Conservation (phyloP, 2,797 vertebrate species). For the Discoglossus pictus region DNA sequence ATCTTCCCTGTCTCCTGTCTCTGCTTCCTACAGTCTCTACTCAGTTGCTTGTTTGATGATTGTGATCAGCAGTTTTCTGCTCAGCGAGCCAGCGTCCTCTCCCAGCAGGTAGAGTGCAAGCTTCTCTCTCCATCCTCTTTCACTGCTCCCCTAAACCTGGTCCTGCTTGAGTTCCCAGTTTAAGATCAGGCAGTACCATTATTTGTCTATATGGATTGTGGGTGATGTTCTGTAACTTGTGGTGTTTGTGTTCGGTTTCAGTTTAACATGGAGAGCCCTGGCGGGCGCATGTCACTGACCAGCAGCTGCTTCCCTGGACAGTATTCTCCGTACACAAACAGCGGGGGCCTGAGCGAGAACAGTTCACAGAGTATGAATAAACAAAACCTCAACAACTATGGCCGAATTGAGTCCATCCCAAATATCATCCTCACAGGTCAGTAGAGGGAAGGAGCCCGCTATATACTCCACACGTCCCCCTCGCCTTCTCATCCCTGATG, state of each 20-base stretch:
- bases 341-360: slow-evolving; percentile 58
- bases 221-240: background rate
- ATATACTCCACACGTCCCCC: too few relatives aligned
- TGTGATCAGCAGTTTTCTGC: slow-evolving; percentile 68
- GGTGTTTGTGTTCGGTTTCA: slow-evolving; percentile 58
- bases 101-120: slow-evolving; percentile 56
- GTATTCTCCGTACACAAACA: slow-evolving; percentile 54
- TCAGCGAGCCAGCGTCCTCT: slow-evolving; percentile 66
- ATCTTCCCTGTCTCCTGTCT: background rate
- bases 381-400: slow-evolving; percentile 73
- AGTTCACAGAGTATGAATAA: slow-evolving; percentile 72
- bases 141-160: slow-evolving; percentile 33
- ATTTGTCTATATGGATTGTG: too few relatives aligned
- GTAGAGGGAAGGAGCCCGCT: too few relatives aligned
- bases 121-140: background rate
- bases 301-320: slow-evolving; percentile 64
- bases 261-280: slow-evolving; percentile 70
- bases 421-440: slow-evolving; percentile 88
- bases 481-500: too few relatives aligned
- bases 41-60: slow-evolving; percentile 76
- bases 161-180: too few relatives aligned
- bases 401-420: slow-evolving; percentile 75
- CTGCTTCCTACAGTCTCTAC: slow-evolving; percentile 68
- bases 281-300: slow-evolving; percentile 67
- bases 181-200: slow-evolving; percentile 31